Base-by-base conservation (phyloP, 2,113 vertebrate species). In the Tylochromis polylepis region DNA sequence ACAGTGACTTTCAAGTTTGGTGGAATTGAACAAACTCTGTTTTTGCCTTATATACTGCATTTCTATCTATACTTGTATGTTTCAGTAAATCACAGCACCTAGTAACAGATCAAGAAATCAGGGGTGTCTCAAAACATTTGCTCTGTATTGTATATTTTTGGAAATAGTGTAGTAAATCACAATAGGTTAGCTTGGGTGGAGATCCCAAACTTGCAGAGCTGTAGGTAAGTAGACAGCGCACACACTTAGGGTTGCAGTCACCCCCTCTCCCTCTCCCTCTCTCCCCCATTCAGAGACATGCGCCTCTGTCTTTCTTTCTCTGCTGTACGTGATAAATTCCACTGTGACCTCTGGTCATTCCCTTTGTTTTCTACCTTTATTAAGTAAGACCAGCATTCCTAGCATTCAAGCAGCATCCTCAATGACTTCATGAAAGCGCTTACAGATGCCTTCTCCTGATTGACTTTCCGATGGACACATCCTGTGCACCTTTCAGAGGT, bases 391-490 rank as follows among this genome's bases (percentile, higher is more conserved):
- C 90, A 4, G 78, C 92, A 94, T 95, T 94, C 93, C 90, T 53
- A 22, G 84, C 93, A 93, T 91, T 91, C 90, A 79, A 6, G 72
- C 87, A 38, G 57, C 78, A 87, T 93, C 93, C 91, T 90, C 51
- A 24, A 55, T 82, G 72, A 79, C 85, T 88, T 86, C 70, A 81
- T 89, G 89, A 87, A 93, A 86, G 91, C 85, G 53, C 88, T 83
- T 78, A 82, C 86, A 9, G 86, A 92, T 41, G 89, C 85, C 89
- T 90, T 82, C 56, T 82, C 83, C 86, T 92, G 94, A 93, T 91
- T 90, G 93, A 91, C 89, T 93, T 95, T 95, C 93, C 87, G 60
- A 92, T 80, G 24, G 72, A 92, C 88, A 79, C 93, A 93, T 95
- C 95, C 95, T 94, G 93, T 89, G 85, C 83, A 81, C 92, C 88